Evolutionary conservation across 2,797 vertebrate genomes (phyloP).

Genomic region (Schizopygopsis malacanthus): DNA sequence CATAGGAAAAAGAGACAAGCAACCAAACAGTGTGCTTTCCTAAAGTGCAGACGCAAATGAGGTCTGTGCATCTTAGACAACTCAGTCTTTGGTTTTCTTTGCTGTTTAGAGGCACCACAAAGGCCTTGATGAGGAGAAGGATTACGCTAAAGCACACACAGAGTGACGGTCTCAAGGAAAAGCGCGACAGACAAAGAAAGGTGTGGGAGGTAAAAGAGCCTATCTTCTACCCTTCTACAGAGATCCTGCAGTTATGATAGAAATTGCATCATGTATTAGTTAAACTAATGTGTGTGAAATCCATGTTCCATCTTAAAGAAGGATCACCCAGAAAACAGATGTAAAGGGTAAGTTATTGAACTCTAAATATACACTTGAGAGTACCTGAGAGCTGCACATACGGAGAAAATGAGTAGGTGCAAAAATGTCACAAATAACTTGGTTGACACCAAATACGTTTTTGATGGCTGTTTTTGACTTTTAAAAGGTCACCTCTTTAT

Average conservation of each 20-base stretch:
- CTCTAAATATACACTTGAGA: constrained; percentile 66
- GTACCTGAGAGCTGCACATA: constrained; percentile 7
- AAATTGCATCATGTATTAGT: constrained; percentile 29
- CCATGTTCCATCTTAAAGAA: constrained; percentile 31
- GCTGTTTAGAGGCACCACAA: constrained; percentile 39
- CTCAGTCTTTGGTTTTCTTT: constrained; percentile 48
- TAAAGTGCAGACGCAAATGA: constrained; percentile 49
- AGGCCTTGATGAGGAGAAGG: constrained; percentile 25
- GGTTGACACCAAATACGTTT: background rate
- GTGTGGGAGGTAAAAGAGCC: constrained; percentile 51
- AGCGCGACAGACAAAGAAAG: constrained; percentile 43
- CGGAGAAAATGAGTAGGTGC: constrained; percentile 17
- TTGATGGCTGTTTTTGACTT: background rate
- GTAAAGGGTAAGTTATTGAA: constrained; percentile 53
- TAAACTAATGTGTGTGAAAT: background rate
- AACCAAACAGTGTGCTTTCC: constrained; percentile 36
- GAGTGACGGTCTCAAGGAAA: constrained; percentile 38
- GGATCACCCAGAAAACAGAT: constrained; percentile 43
- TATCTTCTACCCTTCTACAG: background rate
- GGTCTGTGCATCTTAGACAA: constrained; percentile 35
- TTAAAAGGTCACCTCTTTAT: background rate
- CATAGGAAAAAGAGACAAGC: background rate
- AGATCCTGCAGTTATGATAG: constrained; percentile 23
- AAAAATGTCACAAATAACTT: background rate
- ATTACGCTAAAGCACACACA: constrained; percentile 27